Percentiles rank a stretch among this genome's conserved stretches.
Evolutionary conservation across 2,888 invertebrate species (phyloP).

Genomic region (Campaea margaritaria): DNA sequence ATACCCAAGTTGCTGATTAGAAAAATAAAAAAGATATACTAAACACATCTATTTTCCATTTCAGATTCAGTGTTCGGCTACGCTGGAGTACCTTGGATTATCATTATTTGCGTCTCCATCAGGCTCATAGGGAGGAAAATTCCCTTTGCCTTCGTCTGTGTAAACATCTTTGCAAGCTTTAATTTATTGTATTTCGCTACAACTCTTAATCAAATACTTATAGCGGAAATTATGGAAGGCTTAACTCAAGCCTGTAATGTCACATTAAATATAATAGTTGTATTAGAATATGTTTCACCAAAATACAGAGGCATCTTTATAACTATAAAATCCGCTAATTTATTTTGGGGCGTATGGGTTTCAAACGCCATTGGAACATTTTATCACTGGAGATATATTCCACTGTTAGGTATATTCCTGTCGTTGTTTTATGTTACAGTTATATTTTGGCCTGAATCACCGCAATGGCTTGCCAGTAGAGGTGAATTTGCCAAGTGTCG

Average conservation of each 20-base stretch:
- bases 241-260: background rate
- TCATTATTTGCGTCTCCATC: slow-evolving; percentile 38
- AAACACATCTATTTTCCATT: slow-evolving; percentile 20
- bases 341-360: slow-evolving; percentile 46
- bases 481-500: slow-evolving; percentile 43
- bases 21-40: too few relatives aligned
- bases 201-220: slow-evolving; percentile 3
- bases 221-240: slow-evolving; percentile 12
- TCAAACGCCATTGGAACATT: slow-evolving; percentile 47
- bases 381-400: slow-evolving; percentile 43
- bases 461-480: slow-evolving; percentile 47
- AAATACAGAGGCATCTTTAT: slow-evolving; percentile 42
- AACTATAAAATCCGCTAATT: slow-evolving; percentile 43
- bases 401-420: slow-evolving; percentile 32
- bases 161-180: slow-evolving; percentile 32
- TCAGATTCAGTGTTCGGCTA: slow-evolving; percentile 47
- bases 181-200: slow-evolving; percentile 9
- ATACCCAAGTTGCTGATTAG: too few relatives aligned
- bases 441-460: slow-evolving; percentile 41
- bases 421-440: slow-evolving; percentile 27
- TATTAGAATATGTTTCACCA: slow-evolving; percentile 43
- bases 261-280: slow-evolving; percentile 33
- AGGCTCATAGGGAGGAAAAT: slow-evolving; percentile 38
- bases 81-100: slow-evolving; percentile 41
- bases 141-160: slow-evolving; percentile 35